These are phyloP conservation scores for Crocallis elinguaria DNA, from an alignment of 2,888 invertebrate species.

Conservation along the genomic window DNA sequence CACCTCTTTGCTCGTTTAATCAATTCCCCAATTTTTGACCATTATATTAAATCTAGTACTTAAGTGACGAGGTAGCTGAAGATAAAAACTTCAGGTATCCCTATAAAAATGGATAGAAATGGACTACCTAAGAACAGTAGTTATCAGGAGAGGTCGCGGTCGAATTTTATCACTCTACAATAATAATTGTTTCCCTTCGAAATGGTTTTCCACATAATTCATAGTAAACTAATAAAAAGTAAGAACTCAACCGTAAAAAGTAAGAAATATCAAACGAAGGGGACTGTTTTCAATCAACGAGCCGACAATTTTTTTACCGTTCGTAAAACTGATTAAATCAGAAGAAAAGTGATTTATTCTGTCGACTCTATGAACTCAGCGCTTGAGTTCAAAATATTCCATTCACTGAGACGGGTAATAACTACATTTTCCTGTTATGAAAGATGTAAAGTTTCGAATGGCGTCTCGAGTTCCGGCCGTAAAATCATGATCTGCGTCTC, in stretches of 20 bases:
- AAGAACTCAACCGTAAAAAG: background rate
- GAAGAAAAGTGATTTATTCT: background rate
- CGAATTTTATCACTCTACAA: too few species aligned
- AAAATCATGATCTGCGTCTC: background rate
- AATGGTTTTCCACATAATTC: too few species aligned
- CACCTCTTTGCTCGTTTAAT: too few species aligned
- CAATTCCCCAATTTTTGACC: too few species aligned
- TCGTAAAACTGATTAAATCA: constrained; percentile 11
- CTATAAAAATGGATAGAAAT: too few species aligned
- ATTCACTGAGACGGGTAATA: background rate
- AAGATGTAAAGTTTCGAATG: constrained; percentile 7
- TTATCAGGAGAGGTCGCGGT: too few species aligned
- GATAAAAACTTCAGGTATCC: too few species aligned
- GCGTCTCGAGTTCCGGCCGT: constrained; percentile 8
- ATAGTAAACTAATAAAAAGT: background rate
- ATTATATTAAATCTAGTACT: too few species aligned
- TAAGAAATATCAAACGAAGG: background rate
- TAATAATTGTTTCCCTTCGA: too few species aligned
- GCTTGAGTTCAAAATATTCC: constrained; percentile 2
- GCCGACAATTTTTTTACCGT: background rate
- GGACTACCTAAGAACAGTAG: too few species aligned
- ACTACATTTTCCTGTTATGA: constrained; percentile 3
- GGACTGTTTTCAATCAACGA: constrained; percentile 1
- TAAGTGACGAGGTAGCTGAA: too few species aligned
- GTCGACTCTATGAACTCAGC: background rate